Percentiles rank a stretch among this genome's conserved stretches.
These are phyloP conservation scores for Phataginus tricuspis DNA, from an alignment of 2,797 vertebrate genomes.

Conservation along the genomic window DNA sequence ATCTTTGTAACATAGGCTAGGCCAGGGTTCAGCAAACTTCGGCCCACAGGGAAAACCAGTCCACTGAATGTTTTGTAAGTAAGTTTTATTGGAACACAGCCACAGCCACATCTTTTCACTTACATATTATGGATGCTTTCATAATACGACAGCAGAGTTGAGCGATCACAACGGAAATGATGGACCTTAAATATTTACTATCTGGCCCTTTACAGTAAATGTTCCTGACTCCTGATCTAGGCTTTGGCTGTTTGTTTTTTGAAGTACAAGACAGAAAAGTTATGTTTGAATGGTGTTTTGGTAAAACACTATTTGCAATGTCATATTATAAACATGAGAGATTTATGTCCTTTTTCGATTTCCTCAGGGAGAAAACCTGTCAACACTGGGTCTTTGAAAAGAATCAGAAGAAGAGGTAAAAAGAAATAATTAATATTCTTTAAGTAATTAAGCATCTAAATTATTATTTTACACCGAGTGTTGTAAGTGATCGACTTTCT, in stretches of 20 bases:
- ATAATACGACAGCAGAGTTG: neutral
- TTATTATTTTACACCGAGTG: neutral
- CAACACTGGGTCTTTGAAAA: neutral
- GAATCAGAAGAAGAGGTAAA: conserved; percentile 65
- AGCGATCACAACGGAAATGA: neutral
- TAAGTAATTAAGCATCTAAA: neutral
- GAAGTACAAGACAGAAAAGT: neutral
- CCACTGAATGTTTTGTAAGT: neutral
- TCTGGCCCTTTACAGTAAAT: neutral
- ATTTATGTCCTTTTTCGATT: neutral
- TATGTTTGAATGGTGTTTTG: neutral
- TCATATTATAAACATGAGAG: neutral
- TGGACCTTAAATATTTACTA: neutral
- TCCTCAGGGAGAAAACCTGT: neutral
- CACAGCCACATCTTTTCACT: neutral
- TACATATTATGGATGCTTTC: neutral
- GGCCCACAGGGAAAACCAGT: neutral
- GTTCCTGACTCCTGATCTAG: neutral
- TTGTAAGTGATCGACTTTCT: neutral
- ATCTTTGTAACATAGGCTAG: neutral
- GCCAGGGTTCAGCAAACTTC: neutral
- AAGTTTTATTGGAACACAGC: neutral
- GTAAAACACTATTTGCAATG: neutral
- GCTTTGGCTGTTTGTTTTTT: neutral
- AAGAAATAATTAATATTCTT: neutral